phyloP scores from a whole-genome alignment of 2,888 invertebrate genomes.

The Eilema griseolum region DNA sequence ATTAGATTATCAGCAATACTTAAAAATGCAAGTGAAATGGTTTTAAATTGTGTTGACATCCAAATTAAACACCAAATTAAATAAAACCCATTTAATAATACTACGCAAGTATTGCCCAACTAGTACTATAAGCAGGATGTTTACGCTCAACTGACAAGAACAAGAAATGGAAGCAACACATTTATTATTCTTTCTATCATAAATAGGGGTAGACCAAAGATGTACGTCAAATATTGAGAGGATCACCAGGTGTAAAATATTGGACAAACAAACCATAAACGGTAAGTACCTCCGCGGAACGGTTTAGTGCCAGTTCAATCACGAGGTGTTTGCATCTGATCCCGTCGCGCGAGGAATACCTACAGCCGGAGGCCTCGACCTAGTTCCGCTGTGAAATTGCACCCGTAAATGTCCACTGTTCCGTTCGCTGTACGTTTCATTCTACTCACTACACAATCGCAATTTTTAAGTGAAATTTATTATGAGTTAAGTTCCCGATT shows the following conservation, averaged over 20 bases:
- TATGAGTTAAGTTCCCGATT: neutral
- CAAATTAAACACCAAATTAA: too few relatives aligned
- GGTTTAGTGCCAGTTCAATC: neutral
- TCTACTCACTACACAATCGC: neutral
- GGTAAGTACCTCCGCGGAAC: neutral
- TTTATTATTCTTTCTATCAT: too few relatives aligned
- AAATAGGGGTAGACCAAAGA: neutral
- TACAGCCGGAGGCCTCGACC: neutral
- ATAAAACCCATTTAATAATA: too few relatives aligned
- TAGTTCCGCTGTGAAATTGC: neutral
- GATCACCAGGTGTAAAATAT: neutral
- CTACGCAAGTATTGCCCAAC: neutral
- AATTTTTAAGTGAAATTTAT: neutral
- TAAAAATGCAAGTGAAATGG: too few relatives aligned
- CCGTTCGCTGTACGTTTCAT: too few relatives aligned
- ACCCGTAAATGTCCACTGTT: neutral
- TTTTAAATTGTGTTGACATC: too few relatives aligned
- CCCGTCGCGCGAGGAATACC: neutral
- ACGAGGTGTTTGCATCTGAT: constrained; percentile 2
- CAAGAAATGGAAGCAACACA: neutral
- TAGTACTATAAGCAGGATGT: neutral
- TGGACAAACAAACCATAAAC: neutral
- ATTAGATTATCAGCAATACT: too few relatives aligned
- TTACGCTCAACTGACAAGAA: neutral
- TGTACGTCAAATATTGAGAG: neutral